Base-by-base conservation (phyloP, 2,888 invertebrate genomes). In the Noctua fimbriata region DNA sequence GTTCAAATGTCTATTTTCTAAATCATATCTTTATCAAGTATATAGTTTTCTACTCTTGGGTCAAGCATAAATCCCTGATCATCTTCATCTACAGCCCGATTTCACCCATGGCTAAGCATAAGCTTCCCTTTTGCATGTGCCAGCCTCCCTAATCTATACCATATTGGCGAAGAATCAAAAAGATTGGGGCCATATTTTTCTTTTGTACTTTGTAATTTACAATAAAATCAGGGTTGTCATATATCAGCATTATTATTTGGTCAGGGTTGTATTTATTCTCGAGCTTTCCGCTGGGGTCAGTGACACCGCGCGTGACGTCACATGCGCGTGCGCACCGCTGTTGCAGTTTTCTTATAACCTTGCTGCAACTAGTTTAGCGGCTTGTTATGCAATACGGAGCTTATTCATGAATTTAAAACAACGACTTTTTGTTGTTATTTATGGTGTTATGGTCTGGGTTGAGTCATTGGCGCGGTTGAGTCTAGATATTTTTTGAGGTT, bases 301-400 rank as follows among this genome's bases (percentile, higher is more conserved):
- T 89, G 89, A 89, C 90, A 83, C 71, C 10, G 32, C 67, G 71
- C 41, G 70, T 90, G 87, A 90, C 89, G 88, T 90, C 85, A 89
- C 47, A 32, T 82, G 88, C 88, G 88, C 82, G 69, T 79, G 85
- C 87, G 85, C 86, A 83, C 72, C 81, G 78, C 87, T 65, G 83
- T 79, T 83, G 79, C 77, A 82, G 74, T 81, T 80, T 84, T 85
- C 82, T 83, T 82, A 70, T 77, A 82, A 82, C 81, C 84, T 85
- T 82, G 76, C 41, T 75, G 49, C 73, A 67, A 80, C 88, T 74
- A 81, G 88, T 88, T 89, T 70, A 44, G 18, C 71, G 47, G 55
- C 73, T 83, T 49, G 49, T 89, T 89, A 88, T 85, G 86, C 67
- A 85, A 88, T 77, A 52, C 69, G 14, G 18, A 87, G 81, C 81